phyloP scores from a whole-genome alignment of 2,797 vertebrate species.

The Sebastolobus alascanus region DNA sequence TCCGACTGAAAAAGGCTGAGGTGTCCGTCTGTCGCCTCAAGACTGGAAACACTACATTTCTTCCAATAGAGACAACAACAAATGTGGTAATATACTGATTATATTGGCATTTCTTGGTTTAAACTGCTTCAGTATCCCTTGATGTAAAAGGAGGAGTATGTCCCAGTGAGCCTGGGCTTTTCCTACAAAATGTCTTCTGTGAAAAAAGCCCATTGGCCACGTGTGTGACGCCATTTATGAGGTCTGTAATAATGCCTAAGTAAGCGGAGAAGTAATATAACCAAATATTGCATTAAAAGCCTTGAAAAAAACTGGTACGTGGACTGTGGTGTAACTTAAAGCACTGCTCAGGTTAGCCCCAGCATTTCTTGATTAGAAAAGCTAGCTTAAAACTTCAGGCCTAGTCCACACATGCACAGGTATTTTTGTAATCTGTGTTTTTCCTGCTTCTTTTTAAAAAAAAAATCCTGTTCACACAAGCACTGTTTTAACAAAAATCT shows the following conservation, averaged over 20 bases:
- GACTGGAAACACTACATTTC: background rate
- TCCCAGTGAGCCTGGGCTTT: background rate
- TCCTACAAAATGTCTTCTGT: background rate
- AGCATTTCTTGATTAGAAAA: background rate
- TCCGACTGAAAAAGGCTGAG: constrained; percentile 13
- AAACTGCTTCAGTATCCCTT: background rate
- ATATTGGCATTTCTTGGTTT: background rate
- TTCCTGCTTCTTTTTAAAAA: no score
- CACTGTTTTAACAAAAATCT: no score
- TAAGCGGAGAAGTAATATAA: no score
- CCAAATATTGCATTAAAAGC: background rate
- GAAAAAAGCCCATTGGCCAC: no score
- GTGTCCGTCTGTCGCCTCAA: background rate
- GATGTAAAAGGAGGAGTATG: rapidly evolving
- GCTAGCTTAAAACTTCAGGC: background rate
- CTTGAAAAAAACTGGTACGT: background rate
- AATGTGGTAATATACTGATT: background rate
- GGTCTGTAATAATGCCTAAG: rapidly evolving
- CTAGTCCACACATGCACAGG: rapidly evolving
- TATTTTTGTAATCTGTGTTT: no score
- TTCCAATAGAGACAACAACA: background rate
- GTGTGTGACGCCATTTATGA: background rate
- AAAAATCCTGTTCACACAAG: no score
- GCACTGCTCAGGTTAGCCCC: background rate
- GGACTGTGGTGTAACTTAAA: background rate